Evolutionary conservation across 37 sponge, comb jelly and placozoan species (phyloP), one percentile per base, ranked within the genome.

Genomic region (Chondrilla cf. caribensis): DNA sequence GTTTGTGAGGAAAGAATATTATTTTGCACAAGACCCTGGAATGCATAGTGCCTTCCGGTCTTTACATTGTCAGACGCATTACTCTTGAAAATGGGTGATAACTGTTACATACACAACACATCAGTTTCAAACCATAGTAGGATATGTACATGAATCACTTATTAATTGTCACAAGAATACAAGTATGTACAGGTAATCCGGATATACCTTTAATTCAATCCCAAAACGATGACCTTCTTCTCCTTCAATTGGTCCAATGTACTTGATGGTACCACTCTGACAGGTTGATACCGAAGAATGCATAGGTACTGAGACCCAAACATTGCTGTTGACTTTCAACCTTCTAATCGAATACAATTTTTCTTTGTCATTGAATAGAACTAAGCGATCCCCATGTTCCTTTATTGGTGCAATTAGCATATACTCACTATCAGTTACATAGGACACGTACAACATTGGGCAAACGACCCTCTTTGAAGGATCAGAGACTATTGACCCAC

Each of bases 181-280:
- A n/a, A n/a, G n/a, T n/a, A n/a, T n/a, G n/a, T n/a, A n/a, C n/a
- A n/a, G n/a, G n/a, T n/a, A n/a, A n/a, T 47, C 6, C 51, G 51
- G 6, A 62, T 7, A 17, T 25, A 73, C 76, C 76, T 73, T 24
- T 19, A 73, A 22, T 73, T 73, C 42, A 40, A 73, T n/a, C 40
- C 76, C 76, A 73, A 40, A 37, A 6, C 25, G 6, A 15, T 25
- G 41, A 25, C 76, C 76, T 3, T 2, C 6, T 9, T 40, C 5
- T 22, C 44, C 76, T 2, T 39, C 7, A 15, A 73, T 4, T 2
- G 40, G 43, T 1, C 76, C 76, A 40, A 73, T 73, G 44, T 73
- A 73, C 44, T 22, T 37, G 24, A 73, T 43, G 6, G 76, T 73
- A 39, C 6, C 70, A n/a, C 32, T n/a, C 36, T 36, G 32, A 29